Percentiles rank a stretch among this genome's conserved stretches.
Conservation (phyloP, 2,113 vertebrate genomes). For the Gymnarchus niloticus region DNA sequence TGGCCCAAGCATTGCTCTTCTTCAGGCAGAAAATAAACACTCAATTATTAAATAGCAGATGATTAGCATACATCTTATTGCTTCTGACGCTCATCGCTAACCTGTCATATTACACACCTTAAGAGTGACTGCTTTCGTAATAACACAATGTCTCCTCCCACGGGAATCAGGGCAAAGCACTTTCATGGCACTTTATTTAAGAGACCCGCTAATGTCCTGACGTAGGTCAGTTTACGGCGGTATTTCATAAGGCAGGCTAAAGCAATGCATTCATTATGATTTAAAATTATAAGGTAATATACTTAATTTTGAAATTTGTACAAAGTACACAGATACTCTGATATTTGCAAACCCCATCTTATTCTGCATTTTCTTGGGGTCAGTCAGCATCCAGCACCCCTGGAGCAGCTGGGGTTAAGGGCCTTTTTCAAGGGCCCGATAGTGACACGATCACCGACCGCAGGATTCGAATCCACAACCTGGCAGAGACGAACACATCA, state of each 20-base stretch:
- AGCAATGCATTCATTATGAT: not conserved
- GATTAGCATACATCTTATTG: not conserved
- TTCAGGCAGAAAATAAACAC: not conserved
- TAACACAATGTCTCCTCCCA: not conserved
- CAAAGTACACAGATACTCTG: too few species aligned
- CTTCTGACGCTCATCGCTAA: not conserved
- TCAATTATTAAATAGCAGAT: not conserved
- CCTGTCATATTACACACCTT: not conserved
- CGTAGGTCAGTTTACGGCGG: not conserved
- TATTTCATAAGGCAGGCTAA: not conserved
- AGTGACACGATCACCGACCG: too few species aligned
- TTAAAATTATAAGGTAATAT: too few species aligned
- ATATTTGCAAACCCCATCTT: too few species aligned
- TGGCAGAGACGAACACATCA: too few species aligned
- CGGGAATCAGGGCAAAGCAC: not conserved
- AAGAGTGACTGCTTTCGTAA: not conserved
- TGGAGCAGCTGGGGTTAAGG: too few species aligned
- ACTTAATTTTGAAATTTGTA: too few species aligned
- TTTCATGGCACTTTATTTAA: not conserved
- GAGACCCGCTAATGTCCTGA: not conserved
- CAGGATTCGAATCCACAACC: too few species aligned
- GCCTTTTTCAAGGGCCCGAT: too few species aligned
- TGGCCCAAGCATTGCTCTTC: not conserved
- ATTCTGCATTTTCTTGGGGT: too few species aligned
- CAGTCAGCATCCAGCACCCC: too few species aligned